phyloP scores from a whole-genome alignment of 2,797 vertebrate genomes.

The Anguilla obscura region DNA sequence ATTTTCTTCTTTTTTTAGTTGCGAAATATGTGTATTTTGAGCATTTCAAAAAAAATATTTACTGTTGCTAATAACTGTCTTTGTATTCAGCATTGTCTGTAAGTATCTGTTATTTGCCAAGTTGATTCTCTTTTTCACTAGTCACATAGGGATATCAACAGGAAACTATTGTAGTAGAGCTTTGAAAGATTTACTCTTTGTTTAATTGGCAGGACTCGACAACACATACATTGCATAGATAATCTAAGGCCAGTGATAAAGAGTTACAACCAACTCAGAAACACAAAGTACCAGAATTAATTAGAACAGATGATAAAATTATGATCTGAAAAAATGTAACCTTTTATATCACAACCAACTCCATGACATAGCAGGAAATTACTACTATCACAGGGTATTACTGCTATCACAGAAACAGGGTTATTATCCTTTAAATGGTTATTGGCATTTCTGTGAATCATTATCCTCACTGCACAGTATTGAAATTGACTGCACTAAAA shows the following conservation, averaged over 20 bases:
- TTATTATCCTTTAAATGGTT: not conserved
- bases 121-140: not conserved
- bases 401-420: not conserved
- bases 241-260: constrained; percentile 58
- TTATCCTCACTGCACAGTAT: not conserved
- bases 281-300: constrained; percentile 38
- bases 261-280: constrained; percentile 69
- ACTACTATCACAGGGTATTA: too few species aligned
- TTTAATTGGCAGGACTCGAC: constrained; percentile 71
- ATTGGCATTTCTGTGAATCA: not conserved
- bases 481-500: not conserved
- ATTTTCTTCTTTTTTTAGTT: not conserved
- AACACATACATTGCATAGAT: constrained; percentile 67
- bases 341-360: constrained; percentile 47
- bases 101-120: not conserved
- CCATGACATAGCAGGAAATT: not conserved
- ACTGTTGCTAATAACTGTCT: not conserved
- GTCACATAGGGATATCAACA: constrained; percentile 38
- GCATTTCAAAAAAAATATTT: not conserved
- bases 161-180: constrained; percentile 59
- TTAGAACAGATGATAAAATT: constrained; percentile 37
- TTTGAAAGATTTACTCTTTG: constrained; percentile 58
- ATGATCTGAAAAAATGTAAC: constrained; percentile 68
- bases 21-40: not conserved
- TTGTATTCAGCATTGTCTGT: not conserved